These are phyloP conservation scores for Psittacula derbiana DNA, from an alignment of 2,797 vertebrate species.

Conservation along the genomic window DNA sequence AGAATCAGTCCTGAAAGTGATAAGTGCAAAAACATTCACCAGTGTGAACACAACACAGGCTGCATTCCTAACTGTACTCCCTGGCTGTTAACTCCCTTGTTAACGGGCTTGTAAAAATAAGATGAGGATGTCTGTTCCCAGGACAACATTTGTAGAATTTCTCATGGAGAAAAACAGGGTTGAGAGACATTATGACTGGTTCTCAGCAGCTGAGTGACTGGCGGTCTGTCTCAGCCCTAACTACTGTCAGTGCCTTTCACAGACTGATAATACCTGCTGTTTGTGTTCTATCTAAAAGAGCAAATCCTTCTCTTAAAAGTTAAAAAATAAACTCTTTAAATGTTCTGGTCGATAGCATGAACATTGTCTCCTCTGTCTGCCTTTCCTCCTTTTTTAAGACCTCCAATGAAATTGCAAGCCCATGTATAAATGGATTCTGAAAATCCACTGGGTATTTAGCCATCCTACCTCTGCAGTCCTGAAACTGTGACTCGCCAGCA, in stretches of 20 bases:
- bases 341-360: background rate
- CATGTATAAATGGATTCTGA: background rate
- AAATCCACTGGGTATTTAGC: background rate
- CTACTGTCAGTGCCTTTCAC: background rate
- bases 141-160: background rate
- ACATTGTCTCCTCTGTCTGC: background rate
- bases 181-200: background rate
- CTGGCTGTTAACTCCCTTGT: background rate
- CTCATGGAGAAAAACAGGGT: background rate
- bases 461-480: background rate
- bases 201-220: background rate
- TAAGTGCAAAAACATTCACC: background rate
- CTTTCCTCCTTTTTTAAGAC: background rate
- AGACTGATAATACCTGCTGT: accelerated
- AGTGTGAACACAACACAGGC: background rate
- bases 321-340: background rate
- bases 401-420: background rate
- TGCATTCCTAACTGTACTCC: background rate
- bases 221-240: background rate
- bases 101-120: background rate
- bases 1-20: background rate
- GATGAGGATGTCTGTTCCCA: accelerated
- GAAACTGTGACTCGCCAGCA: background rate
- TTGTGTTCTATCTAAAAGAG: background rate
- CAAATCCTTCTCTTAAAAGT: background rate